Percentiles rank a stretch among this genome's conserved stretches.
Evolutionary conservation across 2,888 invertebrate genomes (phyloP).

Genomic region (Thera obeliscata): DNA sequence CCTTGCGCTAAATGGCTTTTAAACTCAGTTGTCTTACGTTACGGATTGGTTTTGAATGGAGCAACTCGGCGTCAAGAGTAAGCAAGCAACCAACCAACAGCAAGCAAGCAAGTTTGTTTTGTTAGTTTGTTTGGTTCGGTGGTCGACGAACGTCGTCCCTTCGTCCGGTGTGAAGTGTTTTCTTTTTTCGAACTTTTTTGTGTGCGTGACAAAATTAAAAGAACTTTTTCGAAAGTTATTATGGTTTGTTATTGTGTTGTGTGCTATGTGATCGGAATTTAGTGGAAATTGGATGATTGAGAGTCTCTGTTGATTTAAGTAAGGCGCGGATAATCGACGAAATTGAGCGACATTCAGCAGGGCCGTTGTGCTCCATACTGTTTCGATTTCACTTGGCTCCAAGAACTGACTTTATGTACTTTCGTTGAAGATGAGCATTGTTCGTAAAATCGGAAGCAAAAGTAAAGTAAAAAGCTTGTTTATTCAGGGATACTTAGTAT

Average conservation of each 20-base stretch:
- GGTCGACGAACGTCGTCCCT: slow-evolving; percentile 68
- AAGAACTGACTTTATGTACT: not conserved
- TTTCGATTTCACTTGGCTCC: slow-evolving; percentile 48
- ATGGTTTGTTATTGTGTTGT: slow-evolving; percentile 65
- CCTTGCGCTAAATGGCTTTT: slow-evolving; percentile 43
- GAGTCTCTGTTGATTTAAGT: slow-evolving; percentile 46
- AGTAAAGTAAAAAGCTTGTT: too few species aligned
- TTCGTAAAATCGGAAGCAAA: too few species aligned
- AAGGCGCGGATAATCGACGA: slow-evolving; percentile 46
- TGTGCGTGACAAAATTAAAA: slow-evolving; percentile 60
- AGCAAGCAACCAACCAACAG: slow-evolving; percentile 45
- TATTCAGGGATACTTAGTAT: too few species aligned
- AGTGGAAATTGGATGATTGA: slow-evolving; percentile 44
- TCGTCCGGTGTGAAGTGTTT: slow-evolving; percentile 48
- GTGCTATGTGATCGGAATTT: slow-evolving; percentile 54
- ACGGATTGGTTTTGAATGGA: slow-evolving; percentile 29
- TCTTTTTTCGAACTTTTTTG: slow-evolving; percentile 69
- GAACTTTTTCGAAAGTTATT: slow-evolving; percentile 57
- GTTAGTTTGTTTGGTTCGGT: slow-evolving; percentile 57
- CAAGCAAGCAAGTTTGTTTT: slow-evolving; percentile 56
- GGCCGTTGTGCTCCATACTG: slow-evolving; percentile 49
- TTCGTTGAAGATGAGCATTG: too few species aligned
- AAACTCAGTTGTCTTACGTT: slow-evolving; percentile 55
- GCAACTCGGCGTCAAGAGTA: slow-evolving; percentile 34
- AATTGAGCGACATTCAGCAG: slow-evolving; percentile 51